Percentiles rank a stretch among this genome's conserved stretches.
phyloP scores from a whole-genome alignment of 2,797 vertebrate genomes.

The Phoxinus dragarum region DNA sequence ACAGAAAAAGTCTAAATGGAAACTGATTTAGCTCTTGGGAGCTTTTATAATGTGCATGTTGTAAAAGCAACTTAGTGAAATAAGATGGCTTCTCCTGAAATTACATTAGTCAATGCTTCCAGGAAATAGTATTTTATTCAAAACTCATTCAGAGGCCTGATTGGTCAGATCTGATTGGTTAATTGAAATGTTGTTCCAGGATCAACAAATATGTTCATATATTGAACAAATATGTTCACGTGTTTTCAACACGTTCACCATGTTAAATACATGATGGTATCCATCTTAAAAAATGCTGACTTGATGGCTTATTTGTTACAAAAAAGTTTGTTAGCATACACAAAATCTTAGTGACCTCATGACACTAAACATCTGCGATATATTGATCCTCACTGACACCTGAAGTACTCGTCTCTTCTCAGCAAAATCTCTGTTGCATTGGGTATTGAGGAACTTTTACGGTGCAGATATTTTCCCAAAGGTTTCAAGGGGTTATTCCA shows the following conservation, averaged over 20 bases:
- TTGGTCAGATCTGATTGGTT: neutral
- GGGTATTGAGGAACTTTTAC: neutral
- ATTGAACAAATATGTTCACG: neutral
- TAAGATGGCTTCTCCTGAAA: slow-evolving; percentile 35
- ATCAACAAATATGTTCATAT: neutral
- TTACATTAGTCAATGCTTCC: slow-evolving; percentile 37
- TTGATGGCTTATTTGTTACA: neutral
- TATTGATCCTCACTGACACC: neutral
- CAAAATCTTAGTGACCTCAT: neutral
- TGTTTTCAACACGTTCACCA: neutral
- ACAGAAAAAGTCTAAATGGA: slow-evolving; percentile 47
- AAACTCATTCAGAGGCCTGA: slow-evolving; percentile 16
- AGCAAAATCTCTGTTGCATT: neutral
- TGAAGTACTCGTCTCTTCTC: neutral
- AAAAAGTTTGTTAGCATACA: slow-evolving; percentile 1
- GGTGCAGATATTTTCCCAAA: neutral
- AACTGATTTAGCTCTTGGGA: slow-evolving; percentile 43
- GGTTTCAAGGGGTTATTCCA: slow-evolving; percentile 1
- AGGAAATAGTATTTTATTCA: slow-evolving; percentile 37
- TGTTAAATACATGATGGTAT: neutral
- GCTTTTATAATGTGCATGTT: slow-evolving; percentile 40
- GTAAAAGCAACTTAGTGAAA: slow-evolving; percentile 45
- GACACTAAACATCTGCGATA: neutral
- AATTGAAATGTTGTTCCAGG: neutral
- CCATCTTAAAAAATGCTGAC: neutral